Evolutionary conservation across 2,888 invertebrate species (phyloP), one percentile per base, ranked within the genome.

Genomic region (Rosalia funebris): DNA sequence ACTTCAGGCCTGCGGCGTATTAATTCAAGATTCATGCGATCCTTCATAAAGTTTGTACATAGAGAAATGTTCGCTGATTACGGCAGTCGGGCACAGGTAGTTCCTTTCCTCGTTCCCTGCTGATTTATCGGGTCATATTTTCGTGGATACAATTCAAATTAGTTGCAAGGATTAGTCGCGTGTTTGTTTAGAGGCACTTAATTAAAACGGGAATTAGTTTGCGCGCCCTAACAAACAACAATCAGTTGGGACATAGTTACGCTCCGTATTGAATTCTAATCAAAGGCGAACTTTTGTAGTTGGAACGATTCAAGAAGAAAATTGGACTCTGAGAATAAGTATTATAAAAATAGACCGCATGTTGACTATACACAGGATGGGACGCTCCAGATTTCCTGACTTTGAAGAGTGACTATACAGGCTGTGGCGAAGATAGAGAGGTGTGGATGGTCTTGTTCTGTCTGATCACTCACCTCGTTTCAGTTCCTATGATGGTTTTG

Each of bases 1-100:
- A 71, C 68, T 25, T 62, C 65, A 68, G 65, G 62, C 74, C 71
- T 66, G 66, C 63, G 69, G 75, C 72, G 73, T 70, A 74, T 72
- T 73, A 75, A 75, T 74, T 75, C 71, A 71, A 72, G 69, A 72
- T 71, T 70, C 70, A 65, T 69, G 66, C 68, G 65, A 71, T 70
- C 70, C 67, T 69, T 69, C 70, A 64, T 71, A 67, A 63, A 66
- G 59, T 70, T 61, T 61, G 39, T 37, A 70, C 66, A 64, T 62
- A 58, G 61, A 66, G 66, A 67, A 65, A 67, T 64, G 64, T 57
- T 64, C 65, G 57, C 62, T 63, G 67, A 67, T 69, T 69, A 63
- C 65, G 66, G 63, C 66, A 68, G 68, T 20, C 14, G 15, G 48
- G 19, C 14, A 37, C 37, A 36, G 37, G 65, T 65, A 65, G 63